A percentile compares a stretch with the other conserved stretches of the same genome.
These are phyloP conservation scores for Luperina nickerlii DNA, from an alignment of 2,888 invertebrate genomes.

Conservation along the genomic window DNA sequence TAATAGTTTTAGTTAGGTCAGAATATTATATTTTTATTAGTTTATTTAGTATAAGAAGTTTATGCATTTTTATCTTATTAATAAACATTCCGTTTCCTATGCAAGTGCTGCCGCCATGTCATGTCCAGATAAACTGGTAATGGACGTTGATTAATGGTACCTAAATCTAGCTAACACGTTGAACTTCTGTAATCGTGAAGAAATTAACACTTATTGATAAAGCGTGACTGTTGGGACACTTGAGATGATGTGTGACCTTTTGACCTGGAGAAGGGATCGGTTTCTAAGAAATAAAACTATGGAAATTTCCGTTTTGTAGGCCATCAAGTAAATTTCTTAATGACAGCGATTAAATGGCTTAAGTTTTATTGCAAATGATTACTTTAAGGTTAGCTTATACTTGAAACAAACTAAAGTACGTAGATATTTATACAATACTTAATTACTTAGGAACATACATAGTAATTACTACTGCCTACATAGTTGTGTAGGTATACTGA, in stretches of 20 bases:
- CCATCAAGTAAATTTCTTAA: neutral
- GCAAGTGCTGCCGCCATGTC: neutral
- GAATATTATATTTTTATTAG: neutral
- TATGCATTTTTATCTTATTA: neutral
- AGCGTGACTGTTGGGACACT: slow-evolving; percentile 52
- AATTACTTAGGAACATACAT: neutral
- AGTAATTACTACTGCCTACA: neutral
- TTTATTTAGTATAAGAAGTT: neutral
- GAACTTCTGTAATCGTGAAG: slow-evolving; percentile 62
- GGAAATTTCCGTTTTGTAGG: slow-evolving; percentile 23
- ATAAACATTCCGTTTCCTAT: neutral
- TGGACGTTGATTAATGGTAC: slow-evolving; percentile 75
- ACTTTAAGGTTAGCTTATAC: neutral
- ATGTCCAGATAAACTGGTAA: slow-evolving; percentile 18
- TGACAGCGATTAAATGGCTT: neutral
- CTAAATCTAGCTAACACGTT: slow-evolving; percentile 55
- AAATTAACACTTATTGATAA: slow-evolving; percentile 62
- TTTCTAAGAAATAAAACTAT: slow-evolving; percentile 4
- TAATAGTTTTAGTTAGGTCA: neutral
- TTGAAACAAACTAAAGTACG: neutral
- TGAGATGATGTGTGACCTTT: slow-evolving; percentile 38
- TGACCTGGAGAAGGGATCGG: slow-evolving; percentile 1
- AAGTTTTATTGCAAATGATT: neutral
- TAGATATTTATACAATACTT: neutral
- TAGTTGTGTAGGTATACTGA: neutral